Base-by-base conservation (phyloP, 2,888 invertebrate genomes). In the Cheilosia variabilis region DNA sequence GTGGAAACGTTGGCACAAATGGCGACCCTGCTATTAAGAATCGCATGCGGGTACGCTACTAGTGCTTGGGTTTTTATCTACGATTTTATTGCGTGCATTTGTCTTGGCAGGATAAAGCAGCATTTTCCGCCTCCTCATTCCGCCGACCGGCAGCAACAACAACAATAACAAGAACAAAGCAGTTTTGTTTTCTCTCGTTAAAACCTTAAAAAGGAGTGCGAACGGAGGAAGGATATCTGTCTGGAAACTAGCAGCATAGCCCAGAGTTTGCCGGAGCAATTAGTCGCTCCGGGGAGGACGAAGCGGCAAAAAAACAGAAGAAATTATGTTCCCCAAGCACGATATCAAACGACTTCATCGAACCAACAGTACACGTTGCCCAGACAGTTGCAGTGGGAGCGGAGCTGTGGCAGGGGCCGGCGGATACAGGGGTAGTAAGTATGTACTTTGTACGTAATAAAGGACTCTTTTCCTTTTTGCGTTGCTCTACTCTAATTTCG, bases 31-130 rank as follows among this genome's bases (percentile, higher is more conserved):
- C 66, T 24, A 77, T 77, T 66, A 60, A 15, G 53, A 72, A 83
- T 83, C 78, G 83, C 83, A 83, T 83, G 83, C 37, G 78, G 50
- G 78, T 66, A 52, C 13, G 68, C 68, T 72, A 37, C 62, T 68
- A 83, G 78, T 68, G 83, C 43, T 43, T 78, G 9, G 31, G 31
- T 73, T 78, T 83, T 73, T 83, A 78, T 78, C 82, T 82, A 82
- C 60, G 63, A 72, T 78, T 78, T 78, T 83, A 83, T 83, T 83
- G 83, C 83, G 83, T 83, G 83, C 78, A 78, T 78, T 83, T 73
- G 78, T 83, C 78, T 78, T 83, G 78, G 69, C 83, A 83, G 78
- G 73, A 83, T 78, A 72, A 77, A 77, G 45, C 55, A 50, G 69
- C 65, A 60, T 27, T 31, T n/a, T 17, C 53, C n/a, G 58, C 37